These are phyloP conservation scores for Notothenia coriiceps DNA, from an alignment of 2,113 vertebrate genomes.

Conservation along the genomic window DNA sequence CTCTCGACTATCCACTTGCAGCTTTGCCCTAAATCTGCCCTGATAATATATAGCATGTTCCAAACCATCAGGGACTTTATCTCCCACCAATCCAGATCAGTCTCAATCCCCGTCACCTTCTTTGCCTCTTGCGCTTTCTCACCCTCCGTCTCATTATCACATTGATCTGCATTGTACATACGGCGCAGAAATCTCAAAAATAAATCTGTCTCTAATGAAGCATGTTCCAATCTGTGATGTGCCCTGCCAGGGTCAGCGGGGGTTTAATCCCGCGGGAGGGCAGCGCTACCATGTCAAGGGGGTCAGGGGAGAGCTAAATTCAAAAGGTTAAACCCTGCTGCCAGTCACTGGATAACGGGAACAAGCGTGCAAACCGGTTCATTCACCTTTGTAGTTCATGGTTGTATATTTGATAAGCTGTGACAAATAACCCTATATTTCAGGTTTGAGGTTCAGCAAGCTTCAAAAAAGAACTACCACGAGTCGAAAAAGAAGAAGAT, in stretches of 20 bases:
- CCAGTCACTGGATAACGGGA: not conserved
- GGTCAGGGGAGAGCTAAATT: conserved; percentile 36
- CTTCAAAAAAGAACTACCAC: not conserved
- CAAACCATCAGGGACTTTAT: conserved; percentile 11
- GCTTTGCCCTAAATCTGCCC: conserved; percentile 7
- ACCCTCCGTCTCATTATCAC: conserved; percentile 31
- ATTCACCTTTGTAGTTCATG: not conserved
- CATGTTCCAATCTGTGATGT: conserved; percentile 63
- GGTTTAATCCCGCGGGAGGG: conserved; percentile 67
- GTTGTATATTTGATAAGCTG: not conserved
- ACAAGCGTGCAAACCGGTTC: not conserved
- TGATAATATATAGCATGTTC: conserved; percentile 4
- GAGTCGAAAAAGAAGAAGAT: conserved; percentile 4
- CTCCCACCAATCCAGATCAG: conserved; percentile 42
- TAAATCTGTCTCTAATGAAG: conserved; percentile 72
- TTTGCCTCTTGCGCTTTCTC: conserved; percentile 16
- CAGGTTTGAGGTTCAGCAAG: not conserved
- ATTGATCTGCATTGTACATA: conserved; percentile 40
- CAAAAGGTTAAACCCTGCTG: conserved; percentile 49
- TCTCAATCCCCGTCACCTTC: conserved; percentile 9
- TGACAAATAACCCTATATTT: not conserved
- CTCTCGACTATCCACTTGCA: not conserved
- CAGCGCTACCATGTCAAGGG: conserved; percentile 20
- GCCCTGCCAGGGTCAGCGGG: conserved; percentile 23
- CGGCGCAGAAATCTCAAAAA: conserved; percentile 37